Base-by-base conservation (phyloP, 2,888 invertebrate genomes). In the Lithosia quadra region DNA sequence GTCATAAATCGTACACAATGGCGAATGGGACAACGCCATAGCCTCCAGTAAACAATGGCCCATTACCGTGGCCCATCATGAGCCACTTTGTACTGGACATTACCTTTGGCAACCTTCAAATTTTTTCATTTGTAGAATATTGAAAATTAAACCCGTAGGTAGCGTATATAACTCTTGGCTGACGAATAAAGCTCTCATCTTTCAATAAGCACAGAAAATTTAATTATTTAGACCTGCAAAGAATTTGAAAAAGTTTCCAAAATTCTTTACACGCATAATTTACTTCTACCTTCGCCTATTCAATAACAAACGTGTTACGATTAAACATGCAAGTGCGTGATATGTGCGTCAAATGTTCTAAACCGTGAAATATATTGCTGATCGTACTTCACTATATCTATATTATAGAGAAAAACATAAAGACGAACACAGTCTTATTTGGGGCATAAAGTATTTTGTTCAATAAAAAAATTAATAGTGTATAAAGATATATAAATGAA, bases 281-380 rank as follows among this genome's bases (percentile, higher is more conserved):
- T 53, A 59, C 2, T 39, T 63, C 63, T 70, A 64, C 57, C 66
- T 1, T 56, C 69, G 68, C 71, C 72, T 73, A 77, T 78, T 64
- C 69, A 69, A 64, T 67, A 80, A 73, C 74, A 78, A 79, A 77
- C 69, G 73, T 76, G 71, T 77, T 70, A 75, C 43, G 74, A 80
- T 76, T 68, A 84, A 83, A 84, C 88, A 85, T 89, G 88, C 88
- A 83, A 74, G 88, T 90, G 88, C 89, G 84, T 87, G 89, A 90
- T 90, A 90, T 89, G 90, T 90, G 89, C 87, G 69, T 71, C 69
- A 73, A 76, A 81, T 77, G 77, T 76, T 68, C 74, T 77, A 77
- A 79, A 78, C 68, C 71, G 77, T 78, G 76, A 77, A 74, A 71
- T 68, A 74, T 74, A 74, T 78, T 78, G 81, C 73, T 73, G 74